These are phyloP conservation scores for Mustela lutreola DNA, from an alignment of 2,113 vertebrate species.

Conservation along the genomic window DNA sequence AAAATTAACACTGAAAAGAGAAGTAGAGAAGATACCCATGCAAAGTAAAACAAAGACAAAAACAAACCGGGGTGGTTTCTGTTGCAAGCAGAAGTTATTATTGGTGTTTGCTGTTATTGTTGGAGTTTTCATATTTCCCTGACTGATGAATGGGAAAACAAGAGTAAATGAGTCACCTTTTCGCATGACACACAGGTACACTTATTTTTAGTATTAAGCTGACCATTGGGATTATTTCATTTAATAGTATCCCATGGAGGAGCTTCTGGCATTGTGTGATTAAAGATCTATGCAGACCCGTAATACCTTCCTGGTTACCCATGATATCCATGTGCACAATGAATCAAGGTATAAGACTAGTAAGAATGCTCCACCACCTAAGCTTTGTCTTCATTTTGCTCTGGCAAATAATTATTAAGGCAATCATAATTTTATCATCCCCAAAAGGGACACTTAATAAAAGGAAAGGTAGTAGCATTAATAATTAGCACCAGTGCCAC, in stretches of 20 bases:
- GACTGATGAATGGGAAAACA: neutral
- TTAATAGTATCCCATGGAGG: neutral
- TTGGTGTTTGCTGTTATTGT: neutral
- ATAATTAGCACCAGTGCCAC: neutral
- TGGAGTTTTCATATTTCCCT: neutral
- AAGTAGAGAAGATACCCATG: neutral
- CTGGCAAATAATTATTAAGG: neutral
- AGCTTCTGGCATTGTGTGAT: neutral
- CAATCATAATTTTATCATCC: neutral
- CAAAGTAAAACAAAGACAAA: neutral
- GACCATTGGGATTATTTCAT: neutral
- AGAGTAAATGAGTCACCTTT: neutral
- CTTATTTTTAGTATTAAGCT: neutral
- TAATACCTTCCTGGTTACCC: neutral
- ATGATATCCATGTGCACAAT: neutral
- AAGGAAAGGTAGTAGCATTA: neutral
- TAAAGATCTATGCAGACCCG: neutral
- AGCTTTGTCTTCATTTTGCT: neutral
- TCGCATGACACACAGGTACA: neutral
- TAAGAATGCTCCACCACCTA: neutral
- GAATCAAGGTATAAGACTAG: neutral
- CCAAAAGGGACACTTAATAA: neutral
- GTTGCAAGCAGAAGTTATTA: neutral
- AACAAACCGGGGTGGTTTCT: neutral
- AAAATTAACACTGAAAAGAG: neutral